A percentile compares a stretch with the other conserved stretches of the same genome.
These are phyloP conservation scores for Ectropis grisescens DNA, from an alignment of 1,140 invertebrate genomes.

Conservation along the genomic window DNA sequence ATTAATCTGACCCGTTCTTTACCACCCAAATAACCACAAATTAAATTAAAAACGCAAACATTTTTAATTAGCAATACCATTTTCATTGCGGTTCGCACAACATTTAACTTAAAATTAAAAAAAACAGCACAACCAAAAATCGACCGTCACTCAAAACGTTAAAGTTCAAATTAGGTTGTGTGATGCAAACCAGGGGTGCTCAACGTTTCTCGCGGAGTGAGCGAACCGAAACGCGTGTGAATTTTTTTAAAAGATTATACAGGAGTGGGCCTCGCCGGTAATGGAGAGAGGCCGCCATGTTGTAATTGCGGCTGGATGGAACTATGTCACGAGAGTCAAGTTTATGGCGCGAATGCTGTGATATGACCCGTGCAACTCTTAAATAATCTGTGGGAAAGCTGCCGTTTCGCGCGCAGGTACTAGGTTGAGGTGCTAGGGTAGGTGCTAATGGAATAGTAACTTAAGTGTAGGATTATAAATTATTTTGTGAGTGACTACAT, in stretches of 20 bases:
- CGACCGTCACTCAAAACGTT: slow-evolving; percentile 2
- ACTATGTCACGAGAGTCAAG: slow-evolving; percentile 14
- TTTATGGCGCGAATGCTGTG: too few species aligned
- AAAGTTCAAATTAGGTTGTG: slow-evolving; percentile 7
- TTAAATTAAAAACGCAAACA: slow-evolving; percentile 8
- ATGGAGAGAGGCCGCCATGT: slow-evolving; percentile 25
- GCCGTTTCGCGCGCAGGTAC: too few species aligned
- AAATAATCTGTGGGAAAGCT: too few species aligned
- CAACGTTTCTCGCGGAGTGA: slow-evolving; percentile 17
- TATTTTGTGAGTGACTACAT: too few species aligned
- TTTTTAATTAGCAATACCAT: slow-evolving; percentile 24
- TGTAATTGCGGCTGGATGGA: slow-evolving; percentile 19
- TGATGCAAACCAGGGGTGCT: slow-evolving; percentile 12
- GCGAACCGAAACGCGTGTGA: slow-evolving; percentile 30
- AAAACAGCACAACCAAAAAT: slow-evolving; percentile 2
- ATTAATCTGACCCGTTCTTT: too few species aligned
- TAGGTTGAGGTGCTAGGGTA: too few species aligned
- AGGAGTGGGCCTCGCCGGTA: slow-evolving; percentile 23
- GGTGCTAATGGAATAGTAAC: too few species aligned
- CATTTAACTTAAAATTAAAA: slow-evolving; percentile 5
- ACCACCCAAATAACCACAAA: too few species aligned
- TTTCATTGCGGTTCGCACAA: slow-evolving; percentile 18
- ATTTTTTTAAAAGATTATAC: slow-evolving; percentile 54
- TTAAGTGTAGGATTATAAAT: too few species aligned
- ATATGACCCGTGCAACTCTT: too few species aligned